A percentile compares a stretch with the other conserved stretches of the same genome.
phyloP scores from a whole-genome alignment of 2,888 invertebrate species.

The Biston stratarius region DNA sequence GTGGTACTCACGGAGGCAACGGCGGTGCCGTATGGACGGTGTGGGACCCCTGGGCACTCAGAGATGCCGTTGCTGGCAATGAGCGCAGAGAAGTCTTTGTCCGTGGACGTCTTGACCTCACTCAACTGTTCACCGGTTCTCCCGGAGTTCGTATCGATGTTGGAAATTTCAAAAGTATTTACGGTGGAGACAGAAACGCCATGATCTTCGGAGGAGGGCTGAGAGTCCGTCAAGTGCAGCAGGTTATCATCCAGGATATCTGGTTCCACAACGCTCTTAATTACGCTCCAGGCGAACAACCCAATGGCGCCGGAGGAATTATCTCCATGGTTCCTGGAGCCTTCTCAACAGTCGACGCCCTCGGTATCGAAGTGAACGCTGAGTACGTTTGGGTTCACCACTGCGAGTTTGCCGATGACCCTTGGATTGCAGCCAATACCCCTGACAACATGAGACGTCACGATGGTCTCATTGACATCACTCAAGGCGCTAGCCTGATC shows the following conservation, averaged over 20 bases:
- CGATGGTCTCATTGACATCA: conserved; percentile 37
- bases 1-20: conserved; percentile 21
- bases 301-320: conserved; percentile 32
- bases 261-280: conserved; percentile 26
- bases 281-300: conserved; percentile 24
- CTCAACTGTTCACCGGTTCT: conserved; percentile 17
- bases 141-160: conserved; percentile 24
- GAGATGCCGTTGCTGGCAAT: conserved; percentile 19
- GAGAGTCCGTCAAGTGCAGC: background rate
- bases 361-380: conserved; percentile 11
- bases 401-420: conserved; percentile 40
- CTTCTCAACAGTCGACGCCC: conserved; percentile 19
- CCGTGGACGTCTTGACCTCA: conserved; percentile 25
- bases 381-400: conserved; percentile 36
- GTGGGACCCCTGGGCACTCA: conserved; percentile 32
- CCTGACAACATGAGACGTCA: conserved; percentile 33
- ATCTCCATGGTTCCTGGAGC: conserved; percentile 6
- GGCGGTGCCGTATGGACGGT: conserved; percentile 29
- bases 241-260: conserved; percentile 26
- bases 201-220: conserved; percentile 31
- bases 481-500: conserved; percentile 23
- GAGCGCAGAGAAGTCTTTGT: conserved; percentile 13
- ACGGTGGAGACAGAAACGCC: conserved; percentile 19
- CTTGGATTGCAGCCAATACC: conserved; percentile 24
- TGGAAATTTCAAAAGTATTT: conserved; percentile 21